Base-by-base conservation (phyloP, 2,888 invertebrate genomes). In the Meandrusa payeni region DNA sequence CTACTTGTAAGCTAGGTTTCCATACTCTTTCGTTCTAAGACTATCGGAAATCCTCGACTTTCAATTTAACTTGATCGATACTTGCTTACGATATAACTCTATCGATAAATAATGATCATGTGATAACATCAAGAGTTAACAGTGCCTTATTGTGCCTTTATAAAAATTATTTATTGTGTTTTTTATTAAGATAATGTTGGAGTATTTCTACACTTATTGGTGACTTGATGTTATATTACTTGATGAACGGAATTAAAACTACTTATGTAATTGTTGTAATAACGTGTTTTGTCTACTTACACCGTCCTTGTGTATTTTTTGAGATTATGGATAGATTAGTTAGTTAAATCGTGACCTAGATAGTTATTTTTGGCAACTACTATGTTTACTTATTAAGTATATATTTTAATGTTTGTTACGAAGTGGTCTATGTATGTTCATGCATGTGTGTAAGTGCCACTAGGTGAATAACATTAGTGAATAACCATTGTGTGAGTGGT, bases 251-350 rank as follows among this genome's bases (percentile, higher is more conserved):
- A 69, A 69, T 64, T 69, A 66, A 42, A 75, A 73, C 68, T 80
- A 79, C 73, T 76, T 79, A 67, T 72, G 66, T 57, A 55, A 59
- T 68, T 67, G 64, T 76, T 65, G 70, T 76, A 73, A 69, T 70
- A 63, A 71, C 63, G 68, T 75, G 74, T 74, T 76, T 77, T 79
- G 77, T 78, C 80, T 78, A 80, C 76, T 82, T 82, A 83, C 85
- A 85, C 86, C 87, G 87, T 87, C 87, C 87, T 85, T 82, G 81
- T 79, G 78, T 79, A 85, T 82, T 82, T 78, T 82, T 80, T 76
- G 85, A 86, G 86, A 87, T 86, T 86, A 83, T 79, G 67, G 60
- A 66, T 82, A 82, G 76, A 66, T 65, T 70, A 76, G 78, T 71
- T 66, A 77, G 75, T 66, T 71, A 77, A 50, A 76, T 78, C 65